Conservation (phyloP, 2,797 vertebrate genomes). For the Microcaecilia unicolor region DNA sequence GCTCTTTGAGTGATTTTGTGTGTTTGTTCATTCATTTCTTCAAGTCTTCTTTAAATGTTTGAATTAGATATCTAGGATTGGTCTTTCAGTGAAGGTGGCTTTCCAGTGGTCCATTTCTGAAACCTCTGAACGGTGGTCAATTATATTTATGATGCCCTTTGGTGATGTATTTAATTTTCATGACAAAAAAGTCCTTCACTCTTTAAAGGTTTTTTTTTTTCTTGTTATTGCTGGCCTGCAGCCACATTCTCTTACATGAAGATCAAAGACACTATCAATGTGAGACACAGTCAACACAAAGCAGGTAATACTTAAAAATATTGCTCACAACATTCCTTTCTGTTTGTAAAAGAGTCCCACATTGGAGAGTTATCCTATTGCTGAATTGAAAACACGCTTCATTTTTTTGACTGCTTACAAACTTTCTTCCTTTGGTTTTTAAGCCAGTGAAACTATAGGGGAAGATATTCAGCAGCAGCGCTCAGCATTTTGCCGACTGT, state of each 20-base stretch:
- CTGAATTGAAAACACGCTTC: not conserved
- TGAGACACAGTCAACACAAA: slow-evolving; percentile 26
- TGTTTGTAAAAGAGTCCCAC: slow-evolving; percentile 17
- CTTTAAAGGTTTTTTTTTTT: slow-evolving; percentile 34
- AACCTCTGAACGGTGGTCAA: slow-evolving; percentile 26
- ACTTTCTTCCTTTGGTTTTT: slow-evolving; percentile 2
- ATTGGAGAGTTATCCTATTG: slow-evolving; percentile 9
- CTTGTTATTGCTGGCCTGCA: slow-evolving; percentile 40
- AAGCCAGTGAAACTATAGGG: not conserved
- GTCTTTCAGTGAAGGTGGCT: slow-evolving; percentile 28
- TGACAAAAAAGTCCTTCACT: slow-evolving; percentile 23
- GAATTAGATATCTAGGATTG: slow-evolving; percentile 31
- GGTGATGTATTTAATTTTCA: slow-evolving; percentile 38
- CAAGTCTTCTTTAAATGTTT: slow-evolving; percentile 34
- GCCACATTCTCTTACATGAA: slow-evolving; percentile 26
- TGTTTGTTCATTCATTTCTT: slow-evolving; percentile 32
- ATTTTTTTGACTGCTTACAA: slow-evolving; percentile 10
- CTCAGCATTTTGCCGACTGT: no score
- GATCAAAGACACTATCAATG: slow-evolving; percentile 34
- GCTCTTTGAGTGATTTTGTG: no score
- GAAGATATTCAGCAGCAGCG: no score
- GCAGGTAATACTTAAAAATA: slow-evolving; percentile 18
- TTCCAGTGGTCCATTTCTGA: slow-evolving; percentile 33
- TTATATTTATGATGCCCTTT: slow-evolving; percentile 46
- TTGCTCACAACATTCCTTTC: slow-evolving; percentile 23